Base-by-base conservation (phyloP, 92 coral and sea anemone species). In the Umimayanthus kanabou region DNA sequence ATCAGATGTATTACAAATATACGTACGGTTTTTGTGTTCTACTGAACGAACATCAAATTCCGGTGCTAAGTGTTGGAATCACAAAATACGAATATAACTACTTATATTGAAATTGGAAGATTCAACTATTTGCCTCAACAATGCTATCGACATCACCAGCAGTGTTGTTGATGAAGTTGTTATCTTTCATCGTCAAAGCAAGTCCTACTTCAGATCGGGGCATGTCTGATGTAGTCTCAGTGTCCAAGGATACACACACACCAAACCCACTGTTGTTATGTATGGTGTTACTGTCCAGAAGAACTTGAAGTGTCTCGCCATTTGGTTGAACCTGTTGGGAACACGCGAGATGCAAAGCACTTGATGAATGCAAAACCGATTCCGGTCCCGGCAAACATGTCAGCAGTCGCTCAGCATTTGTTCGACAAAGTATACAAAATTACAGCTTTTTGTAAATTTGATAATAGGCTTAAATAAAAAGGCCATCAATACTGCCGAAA, bases 231-330 rank as follows among this genome's bases (percentile, higher is more conserved):
- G 86, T 86, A 29, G 47, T 88, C 43, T 85, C 90, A 76, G 57
- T 73, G 55, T 91, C 92, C 79, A 90, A 82, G 73, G 88, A 91
- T 57, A 91, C 90, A 82, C 96, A 94, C 73, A 94, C 90, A 18
- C 98, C 98, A 89, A 91, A 91, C 50, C 97, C 95, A 79, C 84
- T 87, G 81, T 94, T 93, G 71, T 94, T 89, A 77, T 92, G 91
- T 42, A 94, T 93, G 73, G 87, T 87, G 89, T 93, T 93, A 53
- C 90, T 91, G 42, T 89, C 89, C 85, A 94, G 89, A 16, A 85
- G 84, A 49, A 93, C 95, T 72, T 88, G 90, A 4, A 91, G 87
- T 13, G 75, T 71, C 50, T 86, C 85, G 40, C 86, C 82, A 64
- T 87, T 92, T 75, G 93, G 90, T 75, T 80, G 79, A 47, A 92